These are phyloP conservation scores for Falco punctatus DNA, from an alignment of 2,113 vertebrate genomes.

Conservation along the genomic window DNA sequence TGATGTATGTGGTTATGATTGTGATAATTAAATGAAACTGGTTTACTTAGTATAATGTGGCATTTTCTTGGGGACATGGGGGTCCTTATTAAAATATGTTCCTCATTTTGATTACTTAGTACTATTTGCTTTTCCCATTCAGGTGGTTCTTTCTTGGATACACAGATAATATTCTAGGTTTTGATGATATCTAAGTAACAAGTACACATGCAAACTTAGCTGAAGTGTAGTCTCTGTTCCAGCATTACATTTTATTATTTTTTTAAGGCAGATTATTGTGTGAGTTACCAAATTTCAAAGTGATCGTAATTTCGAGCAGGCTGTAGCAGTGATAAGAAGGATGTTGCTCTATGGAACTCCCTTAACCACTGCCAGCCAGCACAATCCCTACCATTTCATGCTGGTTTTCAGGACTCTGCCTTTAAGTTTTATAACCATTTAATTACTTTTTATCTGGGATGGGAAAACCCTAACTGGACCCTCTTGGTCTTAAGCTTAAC, in stretches of 20 bases:
- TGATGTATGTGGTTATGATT: background rate
- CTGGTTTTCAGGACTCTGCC: background rate
- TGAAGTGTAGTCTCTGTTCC: background rate
- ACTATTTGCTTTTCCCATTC: background rate
- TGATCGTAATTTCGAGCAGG: background rate
- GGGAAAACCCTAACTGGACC: background rate
- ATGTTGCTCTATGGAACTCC: background rate
- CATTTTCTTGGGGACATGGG: fast-evolving
- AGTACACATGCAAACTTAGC: background rate
- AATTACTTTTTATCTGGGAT: background rate
- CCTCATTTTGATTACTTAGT: background rate
- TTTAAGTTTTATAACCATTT: background rate
- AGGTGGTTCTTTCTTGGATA: background rate
- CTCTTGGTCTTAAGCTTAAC: background rate
- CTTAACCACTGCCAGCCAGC: background rate
- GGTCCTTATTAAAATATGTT: background rate
- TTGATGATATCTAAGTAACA: background rate
- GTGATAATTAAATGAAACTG: background rate
- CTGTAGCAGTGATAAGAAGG: background rate
- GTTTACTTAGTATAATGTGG: background rate
- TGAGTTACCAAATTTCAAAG: background rate
- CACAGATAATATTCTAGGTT: background rate
- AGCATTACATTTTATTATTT: background rate
- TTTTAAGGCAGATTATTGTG: background rate
- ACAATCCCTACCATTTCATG: background rate